Conservation (phyloP, 2,888 invertebrate genomes). For the Helleia helle region DNA sequence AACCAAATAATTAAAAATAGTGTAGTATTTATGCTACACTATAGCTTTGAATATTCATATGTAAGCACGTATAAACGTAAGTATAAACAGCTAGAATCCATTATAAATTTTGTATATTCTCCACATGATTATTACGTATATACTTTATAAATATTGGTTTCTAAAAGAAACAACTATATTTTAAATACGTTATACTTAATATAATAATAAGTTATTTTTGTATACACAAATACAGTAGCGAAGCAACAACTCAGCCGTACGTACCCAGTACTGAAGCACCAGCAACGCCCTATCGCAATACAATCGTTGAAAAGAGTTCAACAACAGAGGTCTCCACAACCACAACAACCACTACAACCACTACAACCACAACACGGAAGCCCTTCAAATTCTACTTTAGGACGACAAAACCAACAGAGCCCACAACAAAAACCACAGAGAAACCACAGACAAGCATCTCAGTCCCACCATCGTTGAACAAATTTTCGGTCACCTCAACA, state of each 20-base stretch:
- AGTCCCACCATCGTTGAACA: conserved; percentile 35
- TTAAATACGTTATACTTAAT: no score
- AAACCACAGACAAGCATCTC: conserved; percentile 28
- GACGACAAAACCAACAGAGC: conserved; percentile 17
- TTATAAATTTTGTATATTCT: no score
- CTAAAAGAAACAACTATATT: no score
- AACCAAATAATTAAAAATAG: no score
- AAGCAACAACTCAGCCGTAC: conserved; percentile 62
- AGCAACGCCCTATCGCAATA: conserved; percentile 34
- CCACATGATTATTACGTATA: no score
- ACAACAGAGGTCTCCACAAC: no score
- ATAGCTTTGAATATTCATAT: no score
- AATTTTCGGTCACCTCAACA: conserved; percentile 64
- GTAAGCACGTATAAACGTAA: no score
- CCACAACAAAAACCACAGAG: conserved; percentile 37
- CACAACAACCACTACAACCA: conserved; percentile 30
- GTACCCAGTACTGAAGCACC: conserved; percentile 48
- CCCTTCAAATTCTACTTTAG: conserved; percentile 32
- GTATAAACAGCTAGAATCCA: no score
- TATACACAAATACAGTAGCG: conserved; percentile 49
- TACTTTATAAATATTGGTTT: no score
- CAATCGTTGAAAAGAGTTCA: conserved; percentile 27
- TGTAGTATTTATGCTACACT: no score
- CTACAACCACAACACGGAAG: conserved; percentile 31
- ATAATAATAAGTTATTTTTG: conserved; percentile 45